A percentile compares a stretch with the other conserved stretches of the same genome.
phyloP scores from a whole-genome alignment of 2,888 invertebrate genomes.

The Leucozona laternaria region DNA sequence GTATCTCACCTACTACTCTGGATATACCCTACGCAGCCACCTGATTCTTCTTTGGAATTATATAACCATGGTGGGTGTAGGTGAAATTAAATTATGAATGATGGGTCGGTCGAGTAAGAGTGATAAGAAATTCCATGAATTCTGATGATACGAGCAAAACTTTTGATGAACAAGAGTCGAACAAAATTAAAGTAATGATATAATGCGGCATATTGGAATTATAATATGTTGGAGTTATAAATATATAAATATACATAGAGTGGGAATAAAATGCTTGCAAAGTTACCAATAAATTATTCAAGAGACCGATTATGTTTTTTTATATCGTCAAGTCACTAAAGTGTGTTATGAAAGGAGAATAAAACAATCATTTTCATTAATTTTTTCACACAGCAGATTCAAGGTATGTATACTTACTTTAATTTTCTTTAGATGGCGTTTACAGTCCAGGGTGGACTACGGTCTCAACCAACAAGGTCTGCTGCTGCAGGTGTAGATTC shows the following conservation, averaged over 20 bases:
- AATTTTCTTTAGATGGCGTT: too few species aligned
- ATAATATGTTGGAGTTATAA: neutral
- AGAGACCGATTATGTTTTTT: neutral
- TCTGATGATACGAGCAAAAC: conserved; percentile 61
- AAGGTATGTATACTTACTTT: too few species aligned
- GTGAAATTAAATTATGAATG: conserved; percentile 72
- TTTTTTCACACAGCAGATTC: too few species aligned
- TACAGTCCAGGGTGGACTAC: too few species aligned
- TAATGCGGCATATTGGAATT: conserved; percentile 15
- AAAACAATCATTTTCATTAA: too few species aligned
- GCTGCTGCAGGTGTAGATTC: too few species aligned
- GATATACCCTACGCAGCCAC: conserved; percentile 24
- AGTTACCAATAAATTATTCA: neutral
- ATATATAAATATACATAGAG: too few species aligned
- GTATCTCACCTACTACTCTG: too few species aligned
- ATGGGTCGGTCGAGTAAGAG: conserved; percentile 41
- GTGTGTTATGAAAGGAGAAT: neutral
- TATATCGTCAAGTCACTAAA: neutral
- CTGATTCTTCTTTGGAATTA: conserved; percentile 47
- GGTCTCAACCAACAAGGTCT: too few species aligned
- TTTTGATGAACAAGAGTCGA: conserved; percentile 53
- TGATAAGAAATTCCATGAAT: conserved; percentile 74
- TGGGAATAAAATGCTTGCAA: neutral
- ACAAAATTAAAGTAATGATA: conserved; percentile 15
- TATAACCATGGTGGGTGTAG: conserved; percentile 21